Evolutionary conservation across 2,888 invertebrate genomes (phyloP).

Genomic region (Sinopyrophorus schimmeli): DNA sequence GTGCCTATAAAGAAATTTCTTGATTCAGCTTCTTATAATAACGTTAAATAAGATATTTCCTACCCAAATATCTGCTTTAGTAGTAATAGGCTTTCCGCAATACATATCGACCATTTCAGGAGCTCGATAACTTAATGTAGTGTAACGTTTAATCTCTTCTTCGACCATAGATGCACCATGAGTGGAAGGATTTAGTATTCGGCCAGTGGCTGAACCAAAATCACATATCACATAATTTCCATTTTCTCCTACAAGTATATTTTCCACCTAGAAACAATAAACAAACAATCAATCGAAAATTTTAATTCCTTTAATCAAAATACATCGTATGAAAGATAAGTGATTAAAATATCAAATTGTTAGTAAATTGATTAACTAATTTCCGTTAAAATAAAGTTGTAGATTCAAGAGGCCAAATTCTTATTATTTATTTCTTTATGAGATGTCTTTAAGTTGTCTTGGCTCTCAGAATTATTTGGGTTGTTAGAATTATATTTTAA

Average conservation of each 20-base stretch:
- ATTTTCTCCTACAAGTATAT: constrained; percentile 78
- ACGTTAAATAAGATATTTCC: no score
- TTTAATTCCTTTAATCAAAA: constrained; percentile 8
- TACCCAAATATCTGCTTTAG: constrained; percentile 89
- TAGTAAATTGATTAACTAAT: no score
- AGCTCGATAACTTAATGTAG: constrained; percentile 85
- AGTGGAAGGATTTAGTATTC: constrained; percentile 68
- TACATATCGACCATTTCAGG: constrained; percentile 96
- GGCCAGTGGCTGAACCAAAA: constrained; percentile 92
- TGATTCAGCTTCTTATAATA: no score
- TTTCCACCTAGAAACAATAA: constrained; percentile 73
- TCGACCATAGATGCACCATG: constrained; percentile 74
- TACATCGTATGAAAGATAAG: no score
- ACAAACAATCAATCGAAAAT: no score
- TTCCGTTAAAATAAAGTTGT: no score
- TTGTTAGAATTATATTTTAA: no score
- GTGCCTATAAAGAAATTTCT: constrained; percentile 66
- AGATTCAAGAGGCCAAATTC: no score
- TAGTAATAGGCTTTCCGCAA: constrained; percentile 78
- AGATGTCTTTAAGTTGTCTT: no score
- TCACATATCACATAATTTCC: constrained; percentile 88
- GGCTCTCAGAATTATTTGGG: no score
- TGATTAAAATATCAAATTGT: no score
- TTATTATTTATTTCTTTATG: no score
- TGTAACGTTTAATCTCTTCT: constrained; percentile 85